phyloP scores from a whole-genome alignment of 2,797 vertebrate species.

The Chloroceryle amazona region DNA sequence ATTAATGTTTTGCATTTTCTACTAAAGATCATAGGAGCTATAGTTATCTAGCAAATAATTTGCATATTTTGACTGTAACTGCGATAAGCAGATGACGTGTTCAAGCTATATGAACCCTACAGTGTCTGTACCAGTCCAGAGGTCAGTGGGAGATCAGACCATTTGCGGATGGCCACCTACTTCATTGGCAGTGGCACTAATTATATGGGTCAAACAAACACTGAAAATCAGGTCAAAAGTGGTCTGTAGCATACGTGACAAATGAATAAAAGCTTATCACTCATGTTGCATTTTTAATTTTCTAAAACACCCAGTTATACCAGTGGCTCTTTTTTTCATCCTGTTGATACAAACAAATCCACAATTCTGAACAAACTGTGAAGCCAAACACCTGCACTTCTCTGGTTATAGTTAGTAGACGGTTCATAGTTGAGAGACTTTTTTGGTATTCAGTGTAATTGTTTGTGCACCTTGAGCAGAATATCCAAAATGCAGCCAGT shows the following conservation, averaged over 20 bases:
- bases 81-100: neutral
- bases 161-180: neutral
- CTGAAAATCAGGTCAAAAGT: neutral
- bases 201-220: neutral
- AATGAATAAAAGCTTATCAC: neutral
- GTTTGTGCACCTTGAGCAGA: neutral
- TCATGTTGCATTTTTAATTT: neutral
- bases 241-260: neutral
- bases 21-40: neutral
- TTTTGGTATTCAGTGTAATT: neutral
- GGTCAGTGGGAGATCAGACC: neutral
- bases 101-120: neutral
- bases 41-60: neutral
- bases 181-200: neutral
- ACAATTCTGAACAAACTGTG: neutral
- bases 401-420: neutral
- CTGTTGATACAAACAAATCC: neutral
- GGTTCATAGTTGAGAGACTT: neutral
- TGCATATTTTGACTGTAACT: neutral
- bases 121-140: neutral
- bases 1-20: neutral
- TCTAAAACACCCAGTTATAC: neutral
- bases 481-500: neutral
- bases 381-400: neutral
- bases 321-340: neutral